Evolutionary conservation across 1,140 invertebrate species (phyloP).

Genomic region (Eriocheir sinensis): DNA sequence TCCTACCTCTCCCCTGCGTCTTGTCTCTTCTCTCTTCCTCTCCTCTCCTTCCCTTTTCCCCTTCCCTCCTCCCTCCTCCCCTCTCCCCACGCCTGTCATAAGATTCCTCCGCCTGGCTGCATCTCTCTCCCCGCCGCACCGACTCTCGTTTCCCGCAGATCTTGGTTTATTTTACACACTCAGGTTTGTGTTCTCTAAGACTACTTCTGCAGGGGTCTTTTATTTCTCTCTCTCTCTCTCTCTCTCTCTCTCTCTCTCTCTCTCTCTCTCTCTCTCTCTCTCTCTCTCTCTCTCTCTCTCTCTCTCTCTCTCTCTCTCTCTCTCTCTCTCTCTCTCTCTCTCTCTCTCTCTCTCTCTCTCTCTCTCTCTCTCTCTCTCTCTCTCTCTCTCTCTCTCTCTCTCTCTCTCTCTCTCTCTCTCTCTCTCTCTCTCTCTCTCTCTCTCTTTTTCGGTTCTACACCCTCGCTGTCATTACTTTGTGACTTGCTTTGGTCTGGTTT

Average conservation of each 20-base stretch:
- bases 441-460: not conserved
- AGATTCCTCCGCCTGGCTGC: not conserved
- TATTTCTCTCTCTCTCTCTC: not conserved
- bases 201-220: no score
- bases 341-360: not conserved
- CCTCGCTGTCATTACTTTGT: not conserved
- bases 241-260: no score
- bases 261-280: slow-evolving; percentile 17
- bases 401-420: not conserved
- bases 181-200: no score
- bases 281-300: slow-evolving; percentile 22
- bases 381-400: not conserved
- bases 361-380: no score
- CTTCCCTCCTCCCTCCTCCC: not conserved
- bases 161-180: not conserved
- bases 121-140: not conserved
- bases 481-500: not conserved
- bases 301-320: slow-evolving; percentile 22
- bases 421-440: no score
- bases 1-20: no score
- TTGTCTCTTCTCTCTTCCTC: no score
- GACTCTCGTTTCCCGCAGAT: not conserved
- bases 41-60: no score
- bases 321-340: slow-evolving; percentile 22
- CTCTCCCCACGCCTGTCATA: no score